Percentiles rank a stretch among this genome's conserved stretches.
Evolutionary conservation across 2,113 vertebrate species (phyloP).

Genomic region (Lophius piscatorius): DNA sequence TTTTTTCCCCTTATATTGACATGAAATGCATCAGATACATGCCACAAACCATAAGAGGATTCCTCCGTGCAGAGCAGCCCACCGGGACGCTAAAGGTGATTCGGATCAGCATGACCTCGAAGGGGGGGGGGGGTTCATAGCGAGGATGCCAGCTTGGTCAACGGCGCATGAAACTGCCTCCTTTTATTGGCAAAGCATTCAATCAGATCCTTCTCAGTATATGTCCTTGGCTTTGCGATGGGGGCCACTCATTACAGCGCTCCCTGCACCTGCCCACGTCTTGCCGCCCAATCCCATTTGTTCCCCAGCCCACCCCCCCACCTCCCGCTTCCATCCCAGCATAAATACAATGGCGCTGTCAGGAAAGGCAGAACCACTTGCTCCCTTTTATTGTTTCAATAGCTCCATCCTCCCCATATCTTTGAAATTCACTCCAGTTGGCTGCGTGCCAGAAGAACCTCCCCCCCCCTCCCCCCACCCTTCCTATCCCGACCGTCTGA

Average conservation of each 20-base stretch:
- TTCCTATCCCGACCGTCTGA: constrained; percentile 39
- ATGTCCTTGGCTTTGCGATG: constrained; percentile 69
- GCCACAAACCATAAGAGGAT: constrained; percentile 1
- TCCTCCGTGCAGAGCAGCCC: constrained; percentile 33
- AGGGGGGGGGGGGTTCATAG: constrained; percentile 64
- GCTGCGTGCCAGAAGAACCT: constrained; percentile 71
- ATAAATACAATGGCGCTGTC: constrained; percentile 71
- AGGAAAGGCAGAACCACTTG: constrained; percentile 45
- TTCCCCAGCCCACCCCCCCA: constrained; percentile 4
- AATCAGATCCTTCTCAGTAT: constrained; percentile 72
- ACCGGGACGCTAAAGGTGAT: constrained; percentile 59
- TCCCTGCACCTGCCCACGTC: constrained; percentile 66
- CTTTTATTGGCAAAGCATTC: constrained; percentile 75
- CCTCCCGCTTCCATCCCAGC: constrained; percentile 42
- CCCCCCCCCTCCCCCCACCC: constrained; percentile 49
- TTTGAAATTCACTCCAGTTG: constrained; percentile 70
- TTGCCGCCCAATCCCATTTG: constrained; percentile 56
- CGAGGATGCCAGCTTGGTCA: constrained; percentile 75
- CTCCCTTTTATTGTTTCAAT: constrained; percentile 62
- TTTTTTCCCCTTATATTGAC: constrained; percentile 33
- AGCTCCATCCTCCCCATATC: constrained; percentile 24
- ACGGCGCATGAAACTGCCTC: constrained; percentile 75
- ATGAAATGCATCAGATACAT: constrained; percentile 25
- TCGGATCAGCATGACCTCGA: constrained; percentile 65
- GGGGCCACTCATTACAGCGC: constrained; percentile 59